Evolutionary conservation across 2,113 vertebrate species (phyloP), one percentile per base, ranked within the genome.

Genomic region (Cranoglanis bouderius): DNA sequence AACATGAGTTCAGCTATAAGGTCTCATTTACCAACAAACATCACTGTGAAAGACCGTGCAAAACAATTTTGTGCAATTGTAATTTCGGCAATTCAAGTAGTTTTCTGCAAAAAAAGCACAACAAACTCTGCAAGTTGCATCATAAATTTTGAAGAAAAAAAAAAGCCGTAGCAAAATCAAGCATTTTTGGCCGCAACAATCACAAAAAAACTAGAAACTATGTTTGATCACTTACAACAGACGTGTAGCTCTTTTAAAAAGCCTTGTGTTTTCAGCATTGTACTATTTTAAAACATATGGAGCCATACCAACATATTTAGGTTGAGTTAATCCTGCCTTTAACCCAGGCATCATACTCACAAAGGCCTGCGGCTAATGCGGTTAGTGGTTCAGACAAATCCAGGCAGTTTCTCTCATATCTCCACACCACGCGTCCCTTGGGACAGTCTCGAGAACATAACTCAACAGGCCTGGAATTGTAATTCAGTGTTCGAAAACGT

Each of bases 381-480:
- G 46, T 90, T 83, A 78, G 82, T 63, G 83, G 86, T 85, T 87
- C 53, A 84, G 86, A 85, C 89, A 87, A 49, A 70, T 88, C 51
- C 77, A 89, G 65, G 63, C 80, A 78, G 61, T 51, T 90, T 82
- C 59, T 70, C 88, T 87, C 21, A 65, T 13, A 59, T 80, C 55
- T 35, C 82, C 40, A 38, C 43, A 38, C 32, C 74, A 43, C 61
- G 51, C 24, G 40, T 89, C 87, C 86, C 82, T 13, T 72, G 51
- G 65, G 90, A 82, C 89, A 87, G 67, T 89, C 43, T 86, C 89
- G 85, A 88, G 89, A 91, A 92, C 93, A 91, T 92, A 83, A 92
- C 90, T 87, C 92, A 93, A 93, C 92, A 91, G 86, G 85, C 89
- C 83, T 80, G 91, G 92, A 94, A 93, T 90, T 89, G 75, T 89